Percentiles rank a stretch among this genome's conserved stretches.
Conservation (phyloP, 92 coral and sea anemone species). For the Epizoanthus ramosus region DNA sequence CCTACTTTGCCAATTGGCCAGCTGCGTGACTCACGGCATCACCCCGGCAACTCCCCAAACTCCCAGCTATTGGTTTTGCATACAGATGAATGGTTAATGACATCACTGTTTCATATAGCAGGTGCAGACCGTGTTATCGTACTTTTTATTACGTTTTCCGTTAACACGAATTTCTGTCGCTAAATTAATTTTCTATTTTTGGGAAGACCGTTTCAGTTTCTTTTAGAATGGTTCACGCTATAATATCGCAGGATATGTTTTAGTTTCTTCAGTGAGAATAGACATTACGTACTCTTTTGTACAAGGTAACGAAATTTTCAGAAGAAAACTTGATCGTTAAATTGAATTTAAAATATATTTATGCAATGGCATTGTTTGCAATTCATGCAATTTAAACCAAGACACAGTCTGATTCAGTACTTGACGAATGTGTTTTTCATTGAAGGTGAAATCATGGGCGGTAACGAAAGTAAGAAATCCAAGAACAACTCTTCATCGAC, state of each 20-base stretch:
- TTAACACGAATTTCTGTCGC: neutral
- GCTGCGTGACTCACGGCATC: neutral
- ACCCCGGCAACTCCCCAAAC: constrained; percentile 5
- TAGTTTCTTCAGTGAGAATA: too few relatives aligned
- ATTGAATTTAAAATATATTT: neutral
- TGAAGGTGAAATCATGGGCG: constrained; percentile 22
- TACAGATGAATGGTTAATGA: neutral
- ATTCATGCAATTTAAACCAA: neutral
- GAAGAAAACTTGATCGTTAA: neutral
- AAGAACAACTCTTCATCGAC: neutral
- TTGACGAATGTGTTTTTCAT: neutral
- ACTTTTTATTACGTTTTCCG: constrained; percentile 9
- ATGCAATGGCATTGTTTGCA: neutral
- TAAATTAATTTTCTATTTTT: neutral
- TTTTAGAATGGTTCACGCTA: too few relatives aligned
- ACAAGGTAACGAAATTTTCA: too few relatives aligned
- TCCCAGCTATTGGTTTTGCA: neutral
- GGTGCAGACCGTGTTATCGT: constrained; percentile 35
- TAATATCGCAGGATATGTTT: too few relatives aligned
- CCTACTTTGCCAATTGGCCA: too few relatives aligned
- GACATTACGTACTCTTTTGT: too few relatives aligned
- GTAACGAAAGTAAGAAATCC: constrained; percentile 17
- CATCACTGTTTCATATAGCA: neutral
- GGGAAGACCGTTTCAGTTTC: too few relatives aligned
- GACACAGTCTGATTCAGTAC: neutral